Evolutionary conservation across 1,140 invertebrate genomes (phyloP).

Genomic region (Platyura marginata): DNA sequence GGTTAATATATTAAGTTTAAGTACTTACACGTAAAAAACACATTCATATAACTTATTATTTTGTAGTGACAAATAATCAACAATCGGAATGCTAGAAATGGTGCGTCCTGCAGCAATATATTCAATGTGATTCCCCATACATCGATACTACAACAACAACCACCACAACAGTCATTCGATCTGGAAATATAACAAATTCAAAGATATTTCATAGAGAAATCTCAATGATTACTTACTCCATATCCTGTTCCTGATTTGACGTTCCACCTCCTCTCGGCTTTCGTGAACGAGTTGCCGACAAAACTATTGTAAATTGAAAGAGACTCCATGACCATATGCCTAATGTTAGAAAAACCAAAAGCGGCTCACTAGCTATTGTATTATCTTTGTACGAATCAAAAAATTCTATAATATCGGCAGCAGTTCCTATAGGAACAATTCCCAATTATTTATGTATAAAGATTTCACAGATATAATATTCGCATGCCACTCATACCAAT

Average conservation of each 20-base stretch:
- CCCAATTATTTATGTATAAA: no score
- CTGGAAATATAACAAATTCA: no score
- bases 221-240: background rate
- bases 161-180: conserved; percentile 20
- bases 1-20: background rate
- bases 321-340: conserved; percentile 79
- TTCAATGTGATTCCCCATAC: conserved; percentile 66
- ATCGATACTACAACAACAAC: conserved; percentile 61
- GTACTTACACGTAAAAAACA: conserved; percentile 76
- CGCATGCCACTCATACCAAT: conserved; percentile 37
- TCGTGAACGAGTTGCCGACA: conserved; percentile 69
- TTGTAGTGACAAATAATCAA: conserved; percentile 69
- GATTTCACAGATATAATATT: no score
- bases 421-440: conserved; percentile 37
- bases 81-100: conserved; percentile 64
- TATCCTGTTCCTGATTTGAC: background rate
- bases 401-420: conserved; percentile 90
- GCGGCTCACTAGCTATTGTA: conserved; percentile 48
- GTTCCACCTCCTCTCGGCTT: conserved; percentile 16
- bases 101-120: conserved; percentile 62
- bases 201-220: background rate
- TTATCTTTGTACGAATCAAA: conserved; percentile 88
- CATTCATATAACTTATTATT: conserved; percentile 82
- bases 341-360: conserved; percentile 55
- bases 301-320: conserved; percentile 76